Evolutionary conservation across 1,140 invertebrate genomes (phyloP).

Genomic region (Anthonomus grandis): DNA sequence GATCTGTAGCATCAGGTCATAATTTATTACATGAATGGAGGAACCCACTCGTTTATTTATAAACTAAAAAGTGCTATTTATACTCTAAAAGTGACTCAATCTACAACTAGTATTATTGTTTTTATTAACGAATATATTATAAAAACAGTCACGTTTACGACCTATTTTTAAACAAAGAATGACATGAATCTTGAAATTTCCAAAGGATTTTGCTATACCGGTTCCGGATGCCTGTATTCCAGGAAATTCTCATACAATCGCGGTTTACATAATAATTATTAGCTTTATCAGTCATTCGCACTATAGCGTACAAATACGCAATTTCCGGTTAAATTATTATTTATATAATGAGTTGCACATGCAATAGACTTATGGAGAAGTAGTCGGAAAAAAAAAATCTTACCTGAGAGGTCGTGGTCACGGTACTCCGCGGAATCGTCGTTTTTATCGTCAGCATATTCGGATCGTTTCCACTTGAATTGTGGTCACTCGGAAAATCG

Average conservation of each 20-base stretch:
- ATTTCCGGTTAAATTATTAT: no score
- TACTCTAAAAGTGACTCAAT: slow-evolving; percentile 9
- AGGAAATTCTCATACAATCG: no score
- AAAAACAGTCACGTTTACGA: not conserved
- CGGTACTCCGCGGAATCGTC: slow-evolving; percentile 27
- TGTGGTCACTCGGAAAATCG: slow-evolving; percentile 36
- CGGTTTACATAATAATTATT: no score
- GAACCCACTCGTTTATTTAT: not conserved
- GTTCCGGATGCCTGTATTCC: no score
- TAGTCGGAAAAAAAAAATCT: no score
- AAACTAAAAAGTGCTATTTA: not conserved
- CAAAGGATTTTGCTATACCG: no score
- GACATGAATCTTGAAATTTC: no score
- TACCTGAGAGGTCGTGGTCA: slow-evolving; percentile 41
- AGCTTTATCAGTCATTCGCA: no score
- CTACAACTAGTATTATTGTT: slow-evolving; percentile 11
- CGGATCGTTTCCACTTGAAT: slow-evolving; percentile 36
- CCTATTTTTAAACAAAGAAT: slow-evolving; percentile 9
- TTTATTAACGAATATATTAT: not conserved
- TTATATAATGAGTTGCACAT: no score
- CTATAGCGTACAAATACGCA: no score
- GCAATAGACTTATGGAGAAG: no score
- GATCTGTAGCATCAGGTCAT: no score
- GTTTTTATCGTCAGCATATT: slow-evolving; percentile 35
- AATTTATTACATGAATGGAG: not conserved